phyloP scores from a whole-genome alignment of 2,888 invertebrate species.

The Pollenia labialis region DNA sequence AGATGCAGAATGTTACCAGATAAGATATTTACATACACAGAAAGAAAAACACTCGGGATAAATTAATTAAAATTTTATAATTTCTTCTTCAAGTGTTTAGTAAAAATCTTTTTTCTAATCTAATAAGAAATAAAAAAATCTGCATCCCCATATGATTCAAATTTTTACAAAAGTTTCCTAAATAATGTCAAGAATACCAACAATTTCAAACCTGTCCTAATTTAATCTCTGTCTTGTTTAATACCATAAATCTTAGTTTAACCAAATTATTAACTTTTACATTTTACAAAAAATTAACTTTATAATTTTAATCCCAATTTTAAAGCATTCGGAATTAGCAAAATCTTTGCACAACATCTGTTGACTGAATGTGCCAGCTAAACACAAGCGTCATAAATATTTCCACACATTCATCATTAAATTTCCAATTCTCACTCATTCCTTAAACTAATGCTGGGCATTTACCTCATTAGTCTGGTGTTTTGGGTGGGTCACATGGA shows the following conservation, averaged over 20 bases:
- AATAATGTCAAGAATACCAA: background rate
- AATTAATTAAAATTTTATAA: too few species aligned
- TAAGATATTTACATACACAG: too few species aligned
- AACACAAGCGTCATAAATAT: background rate
- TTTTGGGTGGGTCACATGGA: slow-evolving; percentile 6
- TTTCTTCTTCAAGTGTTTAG: too few species aligned
- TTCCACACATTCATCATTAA: background rate
- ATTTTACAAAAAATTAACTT: slow-evolving; percentile 51
- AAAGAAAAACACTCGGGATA: too few species aligned
- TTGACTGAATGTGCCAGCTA: slow-evolving; percentile 9
- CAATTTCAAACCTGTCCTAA: background rate
- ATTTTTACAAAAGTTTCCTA: background rate
- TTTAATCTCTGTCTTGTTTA: background rate
- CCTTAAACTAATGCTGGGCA: background rate
- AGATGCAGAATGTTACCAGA: too few species aligned
- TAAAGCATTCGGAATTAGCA: slow-evolving; percentile 15
- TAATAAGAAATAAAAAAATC: too few species aligned
- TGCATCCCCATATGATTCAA: too few species aligned
- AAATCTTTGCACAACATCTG: slow-evolving; percentile 54
- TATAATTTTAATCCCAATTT: slow-evolving; percentile 28
- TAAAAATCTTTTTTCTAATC: too few species aligned
- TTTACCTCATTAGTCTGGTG: slow-evolving; percentile 21
- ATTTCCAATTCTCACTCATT: background rate
- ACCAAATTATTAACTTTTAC: background rate
- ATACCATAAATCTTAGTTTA: slow-evolving; percentile 1